phyloP scores from a whole-genome alignment of 2,113 vertebrate genomes.

The Eudyptes chrysolophus region DNA sequence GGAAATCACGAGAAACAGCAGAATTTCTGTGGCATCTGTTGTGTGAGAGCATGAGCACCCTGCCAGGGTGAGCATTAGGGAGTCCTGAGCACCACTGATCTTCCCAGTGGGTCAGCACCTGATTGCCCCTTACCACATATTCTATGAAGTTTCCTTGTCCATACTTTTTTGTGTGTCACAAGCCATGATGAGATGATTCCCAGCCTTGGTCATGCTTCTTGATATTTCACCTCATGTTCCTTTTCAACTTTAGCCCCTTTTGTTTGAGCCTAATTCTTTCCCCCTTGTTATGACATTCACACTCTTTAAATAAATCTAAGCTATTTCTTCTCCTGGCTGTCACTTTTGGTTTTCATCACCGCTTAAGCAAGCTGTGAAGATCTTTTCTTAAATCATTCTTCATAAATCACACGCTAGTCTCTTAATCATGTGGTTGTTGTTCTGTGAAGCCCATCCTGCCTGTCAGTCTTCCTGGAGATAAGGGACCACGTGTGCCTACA shows the following conservation, averaged over 20 bases:
- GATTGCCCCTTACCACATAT: neutral
- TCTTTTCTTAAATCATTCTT: conserved; percentile 17
- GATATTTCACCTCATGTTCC: neutral
- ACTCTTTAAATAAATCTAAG: neutral
- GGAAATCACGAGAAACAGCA: neutral
- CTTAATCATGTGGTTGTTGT: neutral
- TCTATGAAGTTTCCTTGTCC: neutral
- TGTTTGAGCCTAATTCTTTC: neutral
- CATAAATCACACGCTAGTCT: neutral
- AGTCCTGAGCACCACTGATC: neutral
- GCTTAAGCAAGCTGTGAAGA: conserved; percentile 1
- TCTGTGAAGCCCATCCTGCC: neutral
- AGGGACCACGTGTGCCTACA: neutral
- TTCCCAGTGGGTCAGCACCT: neutral
- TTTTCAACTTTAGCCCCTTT: neutral
- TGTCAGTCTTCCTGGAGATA: neutral
- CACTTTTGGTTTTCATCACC: neutral
- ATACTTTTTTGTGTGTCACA: neutral
- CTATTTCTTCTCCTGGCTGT: neutral
- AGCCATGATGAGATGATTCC: neutral
- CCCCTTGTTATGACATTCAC: neutral
- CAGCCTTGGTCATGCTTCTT: neutral
- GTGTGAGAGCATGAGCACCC: neutral
- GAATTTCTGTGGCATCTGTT: neutral
- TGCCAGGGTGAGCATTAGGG: neutral